Conservation (phyloP, 2,797 vertebrate species). For the Malurus splendens region DNA sequence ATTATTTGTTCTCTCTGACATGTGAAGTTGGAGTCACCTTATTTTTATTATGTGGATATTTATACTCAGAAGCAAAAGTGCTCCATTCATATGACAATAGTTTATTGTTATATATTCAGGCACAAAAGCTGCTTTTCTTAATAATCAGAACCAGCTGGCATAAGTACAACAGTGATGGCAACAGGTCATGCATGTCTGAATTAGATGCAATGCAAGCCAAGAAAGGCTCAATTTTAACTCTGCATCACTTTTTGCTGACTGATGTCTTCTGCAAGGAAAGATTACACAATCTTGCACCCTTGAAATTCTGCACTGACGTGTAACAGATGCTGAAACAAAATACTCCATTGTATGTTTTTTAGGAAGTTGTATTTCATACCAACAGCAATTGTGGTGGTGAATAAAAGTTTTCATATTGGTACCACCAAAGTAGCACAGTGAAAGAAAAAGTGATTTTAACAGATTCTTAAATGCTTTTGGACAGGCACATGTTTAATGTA, state of each 20-base stretch:
- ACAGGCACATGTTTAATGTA: not conserved
- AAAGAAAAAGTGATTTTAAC: not conserved
- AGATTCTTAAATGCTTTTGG: not conserved
- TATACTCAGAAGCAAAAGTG: constrained; percentile 63
- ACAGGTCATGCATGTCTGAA: constrained; percentile 62
- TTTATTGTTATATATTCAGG: constrained; percentile 70
- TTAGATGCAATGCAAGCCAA: constrained; percentile 62
- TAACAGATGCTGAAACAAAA: constrained; percentile 69
- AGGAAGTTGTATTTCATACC: constrained; percentile 64
- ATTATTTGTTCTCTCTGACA: constrained; percentile 34
- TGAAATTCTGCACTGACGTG: constrained; percentile 55
- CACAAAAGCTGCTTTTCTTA: constrained; percentile 64
- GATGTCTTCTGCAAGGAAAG: constrained; percentile 67
- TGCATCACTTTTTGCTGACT: constrained; percentile 63
- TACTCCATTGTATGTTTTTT: constrained; percentile 57
- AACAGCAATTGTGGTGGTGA: constrained; percentile 51
- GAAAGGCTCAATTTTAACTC: constrained; percentile 62
- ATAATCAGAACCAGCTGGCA: constrained; percentile 74
- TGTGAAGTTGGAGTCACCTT: constrained; percentile 33
- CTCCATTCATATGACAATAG: constrained; percentile 49
- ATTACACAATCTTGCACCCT: constrained; percentile 47
- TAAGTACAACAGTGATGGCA: constrained; percentile 60
- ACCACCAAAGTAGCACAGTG: not conserved
- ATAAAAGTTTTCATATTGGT: constrained; percentile 62
- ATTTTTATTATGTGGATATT: constrained; percentile 60